Evolutionary conservation across 2,888 invertebrate species (phyloP).

Genomic region (Pheosia gnoma): DNA sequence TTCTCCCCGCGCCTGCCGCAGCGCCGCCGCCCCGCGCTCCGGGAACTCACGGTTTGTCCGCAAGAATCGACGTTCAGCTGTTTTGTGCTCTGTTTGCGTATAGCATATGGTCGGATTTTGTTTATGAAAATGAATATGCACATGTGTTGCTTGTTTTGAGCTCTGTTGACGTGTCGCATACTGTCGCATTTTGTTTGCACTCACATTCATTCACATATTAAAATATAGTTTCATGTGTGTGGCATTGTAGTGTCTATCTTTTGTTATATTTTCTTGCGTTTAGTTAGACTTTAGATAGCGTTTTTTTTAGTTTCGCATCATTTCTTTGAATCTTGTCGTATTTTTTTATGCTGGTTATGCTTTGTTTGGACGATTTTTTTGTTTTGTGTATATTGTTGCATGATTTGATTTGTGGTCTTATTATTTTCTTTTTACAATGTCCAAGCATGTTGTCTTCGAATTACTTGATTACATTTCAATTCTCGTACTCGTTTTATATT

Average conservation of each 20-base stretch:
- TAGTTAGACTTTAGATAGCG: no score
- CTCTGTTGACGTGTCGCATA: background rate
- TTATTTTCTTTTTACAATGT: conserved; percentile 11
- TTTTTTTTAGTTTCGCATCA: no score
- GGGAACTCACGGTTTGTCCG: conserved; percentile 51
- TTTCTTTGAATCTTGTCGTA: no score
- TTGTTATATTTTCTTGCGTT: no score
- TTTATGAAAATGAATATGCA: background rate
- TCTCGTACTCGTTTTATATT: background rate
- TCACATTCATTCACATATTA: background rate
- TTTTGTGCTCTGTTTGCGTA: background rate
- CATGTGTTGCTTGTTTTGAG: conserved; percentile 1
- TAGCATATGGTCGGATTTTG: background rate
- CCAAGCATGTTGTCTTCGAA: background rate
- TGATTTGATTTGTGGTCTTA: conserved; percentile 20
- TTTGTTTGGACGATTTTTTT: conserved; percentile 18
- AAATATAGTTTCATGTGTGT: background rate
- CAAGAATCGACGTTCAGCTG: background rate
- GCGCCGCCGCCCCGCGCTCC: conserved; percentile 68
- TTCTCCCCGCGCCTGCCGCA: conserved; percentile 74
- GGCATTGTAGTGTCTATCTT: background rate
- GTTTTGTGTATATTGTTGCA: conserved; percentile 21
- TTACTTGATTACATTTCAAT: background rate
- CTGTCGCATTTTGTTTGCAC: background rate
- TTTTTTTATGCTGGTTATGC: conserved; percentile 13